Conservation (phyloP, 1,140 invertebrate genomes). For the Drosophila rhopaloa region DNA sequence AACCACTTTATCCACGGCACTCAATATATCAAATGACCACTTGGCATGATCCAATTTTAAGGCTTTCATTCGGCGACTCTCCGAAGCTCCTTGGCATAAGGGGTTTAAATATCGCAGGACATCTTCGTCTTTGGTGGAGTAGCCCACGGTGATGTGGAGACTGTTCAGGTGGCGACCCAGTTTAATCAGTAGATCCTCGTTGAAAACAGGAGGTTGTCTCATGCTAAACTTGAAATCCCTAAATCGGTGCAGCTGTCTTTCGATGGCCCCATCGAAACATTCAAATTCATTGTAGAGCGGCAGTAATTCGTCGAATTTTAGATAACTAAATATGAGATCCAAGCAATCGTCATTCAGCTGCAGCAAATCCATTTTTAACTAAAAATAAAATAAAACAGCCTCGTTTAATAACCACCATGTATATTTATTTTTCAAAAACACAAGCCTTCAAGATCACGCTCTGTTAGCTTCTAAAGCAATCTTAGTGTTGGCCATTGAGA, state of each 20-base stretch:
- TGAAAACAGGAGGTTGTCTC: conserved; percentile 43
- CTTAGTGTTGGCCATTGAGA: neutral
- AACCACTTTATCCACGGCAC: conserved; percentile 18
- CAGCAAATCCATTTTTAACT: conserved; percentile 15
- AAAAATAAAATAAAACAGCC: neutral
- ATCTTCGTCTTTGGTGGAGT: conserved; percentile 26
- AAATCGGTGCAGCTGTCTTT: conserved; percentile 50
- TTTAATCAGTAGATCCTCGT: conserved; percentile 8
- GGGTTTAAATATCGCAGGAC: conserved; percentile 24
- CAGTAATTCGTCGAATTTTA: conserved; percentile 48
- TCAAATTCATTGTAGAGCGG: conserved; percentile 23
- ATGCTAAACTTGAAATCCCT: conserved; percentile 47
- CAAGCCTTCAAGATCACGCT: conserved; percentile 1
- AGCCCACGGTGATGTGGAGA: conserved; percentile 58
- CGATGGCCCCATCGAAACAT: conserved; percentile 45
- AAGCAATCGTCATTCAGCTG: conserved; percentile 58
- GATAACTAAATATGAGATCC: conserved; percentile 46
- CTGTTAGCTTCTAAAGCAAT: neutral
- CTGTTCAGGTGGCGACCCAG: conserved; percentile 50
- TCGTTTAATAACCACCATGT: neutral
- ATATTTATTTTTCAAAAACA: neutral
- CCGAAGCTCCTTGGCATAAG: conserved; percentile 41
- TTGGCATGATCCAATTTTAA: conserved; percentile 52
- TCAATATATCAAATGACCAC: conserved; percentile 30
- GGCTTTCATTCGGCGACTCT: conserved; percentile 20